phyloP scores from a whole-genome alignment of 1,140 invertebrate genomes.

The Ostrea denselamellosa region DNA sequence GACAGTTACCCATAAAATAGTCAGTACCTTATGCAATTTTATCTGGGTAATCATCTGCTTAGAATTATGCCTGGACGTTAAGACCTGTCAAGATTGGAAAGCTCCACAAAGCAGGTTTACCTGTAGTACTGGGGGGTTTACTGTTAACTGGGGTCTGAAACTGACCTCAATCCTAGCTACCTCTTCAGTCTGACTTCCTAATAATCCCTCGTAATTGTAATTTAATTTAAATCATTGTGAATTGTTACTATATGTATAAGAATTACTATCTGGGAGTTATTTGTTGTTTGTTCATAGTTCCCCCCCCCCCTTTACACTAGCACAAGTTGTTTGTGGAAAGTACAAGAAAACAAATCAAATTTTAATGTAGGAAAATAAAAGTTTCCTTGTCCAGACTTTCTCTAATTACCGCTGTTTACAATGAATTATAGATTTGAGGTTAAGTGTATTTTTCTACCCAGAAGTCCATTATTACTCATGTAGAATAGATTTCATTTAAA shows the following conservation, averaged over 20 bases:
- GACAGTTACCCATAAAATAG: not conserved
- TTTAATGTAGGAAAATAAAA: not conserved
- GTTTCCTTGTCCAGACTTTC: not conserved
- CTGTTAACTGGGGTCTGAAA: not conserved
- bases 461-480: not conserved
- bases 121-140: not conserved
- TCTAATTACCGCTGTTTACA: not conserved
- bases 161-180: slow-evolving; percentile 19
- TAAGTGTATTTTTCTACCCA: not conserved
- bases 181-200: not conserved
- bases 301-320: not conserved
- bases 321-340: not conserved
- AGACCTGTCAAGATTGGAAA: not conserved
- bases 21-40: slow-evolving; percentile 4
- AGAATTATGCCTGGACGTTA: not conserved
- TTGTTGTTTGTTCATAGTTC: too few relatives aligned
- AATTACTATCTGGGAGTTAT: not conserved
- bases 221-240: not conserved
- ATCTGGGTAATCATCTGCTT: slow-evolving; percentile 13
- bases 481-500: not conserved
- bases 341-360: not conserved
- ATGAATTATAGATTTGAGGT: not conserved
- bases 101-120: not conserved
- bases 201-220: not conserved
- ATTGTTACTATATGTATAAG: too few relatives aligned